Base-by-base conservation (phyloP, 30 jellyfish, hydroid and myxozoan genomes). In the Aurelia sp. region DNA sequence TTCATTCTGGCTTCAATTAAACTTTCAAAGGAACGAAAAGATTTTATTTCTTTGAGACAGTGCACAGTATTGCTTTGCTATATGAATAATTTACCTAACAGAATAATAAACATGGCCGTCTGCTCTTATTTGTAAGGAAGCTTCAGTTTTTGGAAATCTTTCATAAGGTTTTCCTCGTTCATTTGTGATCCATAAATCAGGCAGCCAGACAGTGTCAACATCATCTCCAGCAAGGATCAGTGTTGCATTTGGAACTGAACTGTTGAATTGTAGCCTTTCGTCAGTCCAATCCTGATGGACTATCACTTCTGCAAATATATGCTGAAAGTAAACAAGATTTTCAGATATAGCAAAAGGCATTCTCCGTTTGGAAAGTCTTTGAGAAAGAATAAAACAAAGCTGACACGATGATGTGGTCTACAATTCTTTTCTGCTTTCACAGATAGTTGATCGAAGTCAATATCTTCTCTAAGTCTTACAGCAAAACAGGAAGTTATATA, bases 181-280 rank as follows among this genome's bases (percentile, higher is more conserved):
- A 22, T 70, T 70, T 5, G 74, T 41, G 19, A 80, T 41, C 90
- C 90, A 80, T 21, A 64, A 12, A 44, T 80, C 90, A 41, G 90
- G 90, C 18, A 80, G 59, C 90, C 90, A 80, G 33, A 80, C 20
- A 21, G 41, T 57, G 24, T 65, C n/a, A 7, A 80, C 90, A 41
- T 40, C 18, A 41, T 19, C 67, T n/a, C 81, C 81, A 13, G 81
- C 67, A 24, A 80, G 35, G 2, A 80, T 55, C 18, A 80, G 21
- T 51, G 74, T 64, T 13, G 81, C 81, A 51, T 80, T 80, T 63
- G 81, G 44, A 13, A 64, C 62, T 3, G 90, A 63, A 17, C 81
- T 80, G 81, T 64, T 80, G 57, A 80, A 80, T 27, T 44, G 48
- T 12, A 80, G 41, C 62, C 90, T 9, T 13, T 80, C 90, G 48